Conservation (phyloP, 2,888 invertebrate genomes). For the Rhyacophila evoluta region DNA sequence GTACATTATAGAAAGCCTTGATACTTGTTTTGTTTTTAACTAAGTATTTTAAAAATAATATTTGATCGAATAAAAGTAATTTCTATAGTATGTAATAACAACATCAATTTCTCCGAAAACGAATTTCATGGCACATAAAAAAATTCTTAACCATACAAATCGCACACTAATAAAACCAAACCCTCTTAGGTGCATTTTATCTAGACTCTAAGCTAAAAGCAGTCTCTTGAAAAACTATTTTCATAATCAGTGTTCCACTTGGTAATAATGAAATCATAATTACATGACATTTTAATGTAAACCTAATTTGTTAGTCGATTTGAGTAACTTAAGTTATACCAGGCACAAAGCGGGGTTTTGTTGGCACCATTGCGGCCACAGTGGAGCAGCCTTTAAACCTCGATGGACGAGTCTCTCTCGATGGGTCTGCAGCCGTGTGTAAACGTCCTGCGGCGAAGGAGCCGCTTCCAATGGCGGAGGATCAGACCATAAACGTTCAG, state of each 20-base stretch:
- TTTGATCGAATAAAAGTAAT: too few species aligned
- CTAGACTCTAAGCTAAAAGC: background rate
- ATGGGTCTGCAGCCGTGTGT: conserved; percentile 76
- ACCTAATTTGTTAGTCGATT: conserved; percentile 5
- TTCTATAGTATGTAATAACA: background rate
- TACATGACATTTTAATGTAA: background rate
- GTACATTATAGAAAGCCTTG: too few species aligned
- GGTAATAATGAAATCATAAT: background rate
- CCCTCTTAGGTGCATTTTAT: background rate
- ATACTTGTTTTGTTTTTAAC: too few species aligned
- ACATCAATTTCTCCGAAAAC: background rate
- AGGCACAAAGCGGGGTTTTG: conserved; percentile 82
- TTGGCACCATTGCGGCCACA: conserved; percentile 83
- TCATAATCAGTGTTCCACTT: background rate
- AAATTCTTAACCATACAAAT: background rate
- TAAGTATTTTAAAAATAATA: too few species aligned
- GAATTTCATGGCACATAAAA: conserved; percentile 8
- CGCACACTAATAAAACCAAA: background rate
- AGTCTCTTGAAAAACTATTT: conserved; percentile 16
- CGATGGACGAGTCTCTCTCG: conserved; percentile 73
- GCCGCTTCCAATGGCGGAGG: conserved; percentile 64
- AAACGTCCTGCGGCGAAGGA: conserved; percentile 74
- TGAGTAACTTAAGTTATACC: conserved; percentile 55
- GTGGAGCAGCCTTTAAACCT: conserved; percentile 76
- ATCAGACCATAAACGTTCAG: conserved; percentile 83